These are phyloP conservation scores for Chymomyza caudatula DNA, from an alignment of 2,888 invertebrate species.

Conservation along the genomic window DNA sequence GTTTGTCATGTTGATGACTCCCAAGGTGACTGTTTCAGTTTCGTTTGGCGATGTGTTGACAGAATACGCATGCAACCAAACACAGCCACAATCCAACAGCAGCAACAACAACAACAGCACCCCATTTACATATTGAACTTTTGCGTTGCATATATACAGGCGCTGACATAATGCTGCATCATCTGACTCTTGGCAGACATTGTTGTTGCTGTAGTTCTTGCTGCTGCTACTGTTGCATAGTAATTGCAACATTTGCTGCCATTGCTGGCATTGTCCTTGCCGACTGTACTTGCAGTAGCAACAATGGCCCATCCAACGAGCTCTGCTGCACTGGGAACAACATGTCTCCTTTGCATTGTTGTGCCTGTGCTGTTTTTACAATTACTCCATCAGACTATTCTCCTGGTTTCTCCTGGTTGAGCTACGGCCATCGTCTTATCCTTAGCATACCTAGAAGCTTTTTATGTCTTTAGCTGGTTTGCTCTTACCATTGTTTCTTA, in stretches of 20 bases:
- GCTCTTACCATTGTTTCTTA: not conserved
- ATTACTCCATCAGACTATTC: constrained; percentile 14
- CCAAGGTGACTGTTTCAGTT: constrained; percentile 69
- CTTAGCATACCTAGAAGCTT: not conserved
- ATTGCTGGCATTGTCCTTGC: constrained; percentile 34
- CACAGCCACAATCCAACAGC: not conserved
- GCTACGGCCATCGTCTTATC: not conserved
- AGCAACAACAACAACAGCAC: not conserved
- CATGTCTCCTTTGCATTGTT: constrained; percentile 48
- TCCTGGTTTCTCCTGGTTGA: too few relatives aligned
- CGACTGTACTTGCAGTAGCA: constrained; percentile 42
- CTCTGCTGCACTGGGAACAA: constrained; percentile 13
- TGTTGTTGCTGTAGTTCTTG: not conserved
- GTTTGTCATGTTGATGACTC: constrained; percentile 51
- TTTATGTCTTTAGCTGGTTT: not conserved
- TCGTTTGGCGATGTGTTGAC: constrained; percentile 59
- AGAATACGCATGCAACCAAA: constrained; percentile 44
- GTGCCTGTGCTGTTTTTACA: constrained; percentile 35
- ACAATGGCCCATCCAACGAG: constrained; percentile 35
- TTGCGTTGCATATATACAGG: constrained; percentile 23
- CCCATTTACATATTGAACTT: constrained; percentile 69
- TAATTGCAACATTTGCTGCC: constrained; percentile 64
- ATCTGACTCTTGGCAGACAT: constrained; percentile 22
- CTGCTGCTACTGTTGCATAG: constrained; percentile 46
- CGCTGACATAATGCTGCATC: constrained; percentile 24